Conservation (phyloP, 1,140 invertebrate genomes). For the Diorhabda carinulata region DNA sequence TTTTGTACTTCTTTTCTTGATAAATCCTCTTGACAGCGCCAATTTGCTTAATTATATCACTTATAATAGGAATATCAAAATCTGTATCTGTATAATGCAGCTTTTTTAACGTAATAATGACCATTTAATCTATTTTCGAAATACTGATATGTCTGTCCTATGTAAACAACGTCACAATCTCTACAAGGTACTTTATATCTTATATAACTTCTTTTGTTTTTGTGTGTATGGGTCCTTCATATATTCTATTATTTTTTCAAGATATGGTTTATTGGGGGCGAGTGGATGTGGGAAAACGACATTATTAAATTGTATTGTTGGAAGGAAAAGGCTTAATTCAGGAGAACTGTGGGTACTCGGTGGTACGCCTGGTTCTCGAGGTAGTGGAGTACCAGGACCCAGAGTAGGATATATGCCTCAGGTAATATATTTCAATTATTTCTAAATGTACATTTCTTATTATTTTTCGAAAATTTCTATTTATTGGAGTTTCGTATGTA, state of each 20-base stretch:
- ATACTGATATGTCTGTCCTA: too few relatives aligned
- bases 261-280: conserved; percentile 76
- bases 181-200: conserved; percentile 1
- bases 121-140: neutral
- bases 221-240: too few relatives aligned
- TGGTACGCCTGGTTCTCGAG: conserved; percentile 74
- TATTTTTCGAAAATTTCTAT: too few relatives aligned
- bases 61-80: too few relatives aligned
- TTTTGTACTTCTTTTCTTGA: too few relatives aligned
- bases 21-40: too few relatives aligned
- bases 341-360: conserved; percentile 82
- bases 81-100: too few relatives aligned
- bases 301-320: conserved; percentile 78
- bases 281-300: conserved; percentile 85
- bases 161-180: neutral
- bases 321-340: conserved; percentile 67
- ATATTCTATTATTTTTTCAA: conserved; percentile 22
- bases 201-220: too few relatives aligned
- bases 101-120: too few relatives aligned
- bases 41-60: too few relatives aligned
- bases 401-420: conserved; percentile 66
- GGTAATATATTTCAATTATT: conserved; percentile 40
- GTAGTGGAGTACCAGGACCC: conserved; percentile 66
- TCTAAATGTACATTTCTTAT: too few relatives aligned
- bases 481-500: too few relatives aligned